Conservation (phyloP, 2,888 invertebrate species). For the Acronicta leporina region DNA sequence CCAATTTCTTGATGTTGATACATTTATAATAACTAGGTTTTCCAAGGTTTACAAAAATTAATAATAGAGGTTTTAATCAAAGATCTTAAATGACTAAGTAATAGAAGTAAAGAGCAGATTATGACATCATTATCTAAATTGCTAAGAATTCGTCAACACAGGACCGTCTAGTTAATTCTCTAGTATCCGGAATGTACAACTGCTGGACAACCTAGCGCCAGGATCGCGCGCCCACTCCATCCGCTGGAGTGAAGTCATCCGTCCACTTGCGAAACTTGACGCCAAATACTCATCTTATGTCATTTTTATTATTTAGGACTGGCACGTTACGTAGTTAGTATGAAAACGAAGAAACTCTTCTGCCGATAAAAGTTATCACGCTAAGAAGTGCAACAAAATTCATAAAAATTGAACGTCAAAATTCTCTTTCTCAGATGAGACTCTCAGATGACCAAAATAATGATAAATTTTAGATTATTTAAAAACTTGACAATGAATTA, state of each 20-base stretch:
- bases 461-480: too few species aligned
- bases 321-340: too few species aligned
- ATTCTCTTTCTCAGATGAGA: too few species aligned
- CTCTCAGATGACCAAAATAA: too few species aligned
- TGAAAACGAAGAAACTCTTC: not conserved
- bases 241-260: constrained; percentile 61
- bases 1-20: too few species aligned
- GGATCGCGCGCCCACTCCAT: constrained; percentile 58
- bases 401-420: too few species aligned
- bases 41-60: too few species aligned
- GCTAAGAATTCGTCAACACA: not conserved
- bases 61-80: too few species aligned
- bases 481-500: too few species aligned
- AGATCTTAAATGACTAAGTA: not conserved
- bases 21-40: too few species aligned
- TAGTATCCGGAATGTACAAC: constrained; percentile 43
- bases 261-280: constrained; percentile 55
- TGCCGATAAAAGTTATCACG: not conserved
- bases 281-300: constrained; percentile 31
- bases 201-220: constrained; percentile 50
- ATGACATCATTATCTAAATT: constrained; percentile 1
- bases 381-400: too few species aligned
- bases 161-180: constrained; percentile 29
- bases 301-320: constrained; percentile 23
- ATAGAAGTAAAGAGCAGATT: not conserved